A percentile compares a stretch with the other conserved stretches of the same genome.
Conservation (phyloP, 2,113 vertebrate species). For the Bos javanicus region DNA sequence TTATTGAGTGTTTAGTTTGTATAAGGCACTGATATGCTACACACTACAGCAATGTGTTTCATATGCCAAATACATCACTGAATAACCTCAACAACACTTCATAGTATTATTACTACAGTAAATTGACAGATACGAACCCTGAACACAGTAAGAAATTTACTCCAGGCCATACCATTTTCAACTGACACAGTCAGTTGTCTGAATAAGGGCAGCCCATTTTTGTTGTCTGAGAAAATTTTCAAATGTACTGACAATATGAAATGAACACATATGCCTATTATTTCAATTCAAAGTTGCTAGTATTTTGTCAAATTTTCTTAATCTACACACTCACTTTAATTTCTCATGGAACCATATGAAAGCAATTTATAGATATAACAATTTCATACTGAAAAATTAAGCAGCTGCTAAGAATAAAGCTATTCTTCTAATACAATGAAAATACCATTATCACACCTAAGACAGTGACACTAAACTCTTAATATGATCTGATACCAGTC, state of each 20-base stretch:
- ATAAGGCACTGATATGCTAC: background rate
- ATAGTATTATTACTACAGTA: background rate
- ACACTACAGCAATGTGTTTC: background rate
- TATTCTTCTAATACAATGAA: background rate
- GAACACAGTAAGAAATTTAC: background rate
- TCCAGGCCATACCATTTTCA: background rate
- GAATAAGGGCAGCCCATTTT: background rate
- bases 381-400: conserved; percentile 7
- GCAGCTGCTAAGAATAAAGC: background rate
- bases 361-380: background rate
- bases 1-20: background rate
- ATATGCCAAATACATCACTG: background rate
- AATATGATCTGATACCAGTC: background rate
- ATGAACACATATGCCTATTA: background rate
- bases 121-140: background rate
- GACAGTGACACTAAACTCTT: background rate
- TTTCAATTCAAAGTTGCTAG: background rate
- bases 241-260: background rate
- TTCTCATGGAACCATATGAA: background rate
- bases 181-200: background rate
- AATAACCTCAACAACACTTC: background rate
- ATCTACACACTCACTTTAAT: background rate
- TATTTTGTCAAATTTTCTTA: background rate
- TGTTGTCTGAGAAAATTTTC: background rate
- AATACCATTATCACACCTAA: background rate